Evolutionary conservation across 2,888 invertebrate genomes (phyloP), one percentile per base, ranked within the genome.

Genomic region (Thyatira batis): DNA sequence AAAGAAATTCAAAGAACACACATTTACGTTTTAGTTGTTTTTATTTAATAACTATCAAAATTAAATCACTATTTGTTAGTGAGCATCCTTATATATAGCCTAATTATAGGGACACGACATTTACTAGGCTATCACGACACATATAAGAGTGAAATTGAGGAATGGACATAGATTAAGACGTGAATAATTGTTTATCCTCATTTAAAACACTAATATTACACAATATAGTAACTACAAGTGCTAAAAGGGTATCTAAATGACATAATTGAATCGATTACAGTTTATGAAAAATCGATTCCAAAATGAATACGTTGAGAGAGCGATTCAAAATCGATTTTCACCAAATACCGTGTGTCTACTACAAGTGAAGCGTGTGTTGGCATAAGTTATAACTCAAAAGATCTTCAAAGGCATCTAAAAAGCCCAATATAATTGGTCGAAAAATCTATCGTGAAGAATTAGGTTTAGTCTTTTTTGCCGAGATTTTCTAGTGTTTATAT

Each of bases 111-210:
- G 87, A 89, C 89, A 92, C 90, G 85, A 91, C 91, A 89, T 73
- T 81, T 63, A 89, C 89, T 91, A 92, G 76, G 76, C 92, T 92
- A 91, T 84, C 85, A 91, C 91, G 89, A 91, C 90, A 91, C 79
- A 84, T 89, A 91, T 87, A 89, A 91, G 90, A 88, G 83, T 73
- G 90, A 92, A 92, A 90, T 89, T 73, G 88, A 91, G 88, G 89
- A 89, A 91, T 86, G 90, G 91, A 91, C 85, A 89, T 86, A 89
- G 89, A 87, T 73, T 78, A 83, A 89, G 88, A 86, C 65, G 83
- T 85, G 82, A 84, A 78, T 80, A 76, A 76, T 74, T 76, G 75
- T 77, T 46, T 48, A 48, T 33, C 44, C 43, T 50, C 27, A 44
- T 25, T 50, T 11, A 25, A 25, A 50, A 43, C 20, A 3, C 20